Conservation (phyloP, 1,140 invertebrate genomes). For the Mactra quadrangularis region DNA sequence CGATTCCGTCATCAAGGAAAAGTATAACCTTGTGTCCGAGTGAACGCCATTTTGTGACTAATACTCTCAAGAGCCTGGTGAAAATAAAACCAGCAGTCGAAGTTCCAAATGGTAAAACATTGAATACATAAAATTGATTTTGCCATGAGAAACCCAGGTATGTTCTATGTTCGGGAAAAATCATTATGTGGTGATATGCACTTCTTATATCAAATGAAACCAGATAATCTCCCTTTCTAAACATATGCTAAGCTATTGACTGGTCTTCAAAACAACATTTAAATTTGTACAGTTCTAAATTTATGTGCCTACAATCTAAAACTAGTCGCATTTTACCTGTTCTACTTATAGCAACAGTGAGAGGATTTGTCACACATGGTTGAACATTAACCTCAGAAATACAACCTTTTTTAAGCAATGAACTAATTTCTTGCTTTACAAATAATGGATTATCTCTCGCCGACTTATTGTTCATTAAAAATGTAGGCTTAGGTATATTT, state of each 20-base stretch:
- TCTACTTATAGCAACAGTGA: constrained; percentile 6
- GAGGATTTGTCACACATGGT: neutral
- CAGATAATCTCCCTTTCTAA: constrained; percentile 28
- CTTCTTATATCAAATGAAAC: constrained; percentile 59
- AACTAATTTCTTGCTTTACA: constrained; percentile 75
- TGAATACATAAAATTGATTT: constrained; percentile 49
- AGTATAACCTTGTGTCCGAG: constrained; percentile 16
- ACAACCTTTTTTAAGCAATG: neutral
- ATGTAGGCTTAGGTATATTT: neutral
- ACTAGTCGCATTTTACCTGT: neutral
- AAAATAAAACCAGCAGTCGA: constrained; percentile 54
- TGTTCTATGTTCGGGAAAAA: constrained; percentile 14
- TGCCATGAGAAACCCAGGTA: constrained; percentile 40
- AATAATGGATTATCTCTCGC: neutral
- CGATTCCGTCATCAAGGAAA: constrained; percentile 33
- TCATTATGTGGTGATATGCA: constrained; percentile 57
- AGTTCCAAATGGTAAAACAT: constrained; percentile 52
- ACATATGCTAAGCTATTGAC: constrained; percentile 26
- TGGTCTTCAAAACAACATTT: constrained; percentile 54
- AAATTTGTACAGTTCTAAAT: constrained; percentile 49
- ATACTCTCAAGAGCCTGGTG: constrained; percentile 26
- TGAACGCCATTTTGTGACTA: constrained; percentile 18
- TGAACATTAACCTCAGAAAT: neutral
- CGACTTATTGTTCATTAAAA: constrained; percentile 10
- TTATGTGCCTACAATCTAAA: constrained; percentile 48